These are phyloP conservation scores for Vulpes lagopus DNA, from an alignment of 2,113 vertebrate genomes.

Conservation along the genomic window DNA sequence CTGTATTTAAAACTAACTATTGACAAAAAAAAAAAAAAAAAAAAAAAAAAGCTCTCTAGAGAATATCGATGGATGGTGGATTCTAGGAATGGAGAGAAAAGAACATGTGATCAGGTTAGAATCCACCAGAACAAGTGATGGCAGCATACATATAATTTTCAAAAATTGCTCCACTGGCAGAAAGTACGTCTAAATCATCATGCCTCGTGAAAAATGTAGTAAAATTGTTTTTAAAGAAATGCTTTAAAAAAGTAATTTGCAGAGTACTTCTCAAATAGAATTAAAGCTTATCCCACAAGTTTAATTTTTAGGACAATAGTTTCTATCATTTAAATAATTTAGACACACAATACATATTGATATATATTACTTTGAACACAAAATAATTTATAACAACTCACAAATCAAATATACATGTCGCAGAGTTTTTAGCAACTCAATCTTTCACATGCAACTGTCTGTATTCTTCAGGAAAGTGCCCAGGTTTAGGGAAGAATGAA, in stretches of 20 bases:
- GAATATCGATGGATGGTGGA: constrained; percentile 26
- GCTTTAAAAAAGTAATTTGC: constrained; percentile 24
- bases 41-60: background rate
- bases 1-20: constrained; percentile 32
- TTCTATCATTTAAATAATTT: constrained; percentile 49
- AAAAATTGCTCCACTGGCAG: background rate
- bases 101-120: background rate
- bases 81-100: constrained; percentile 1
- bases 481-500: constrained; percentile 25
- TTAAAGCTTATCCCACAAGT: background rate
- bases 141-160: background rate
- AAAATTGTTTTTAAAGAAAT: background rate
- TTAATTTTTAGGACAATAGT: constrained; percentile 10
- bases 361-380: background rate
- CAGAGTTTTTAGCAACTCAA: background rate
- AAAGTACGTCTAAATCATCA: background rate
- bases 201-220: background rate
- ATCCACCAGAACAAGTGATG: background rate
- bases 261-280: constrained; percentile 1
- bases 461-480: background rate
- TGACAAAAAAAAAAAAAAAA: constrained; percentile 1
- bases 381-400: background rate
- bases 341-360: background rate
- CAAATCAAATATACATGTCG: background rate
- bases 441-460: background rate